Evolutionary conservation across 2,797 vertebrate genomes (phyloP).

Genomic region (Enteromius radiatus): DNA sequence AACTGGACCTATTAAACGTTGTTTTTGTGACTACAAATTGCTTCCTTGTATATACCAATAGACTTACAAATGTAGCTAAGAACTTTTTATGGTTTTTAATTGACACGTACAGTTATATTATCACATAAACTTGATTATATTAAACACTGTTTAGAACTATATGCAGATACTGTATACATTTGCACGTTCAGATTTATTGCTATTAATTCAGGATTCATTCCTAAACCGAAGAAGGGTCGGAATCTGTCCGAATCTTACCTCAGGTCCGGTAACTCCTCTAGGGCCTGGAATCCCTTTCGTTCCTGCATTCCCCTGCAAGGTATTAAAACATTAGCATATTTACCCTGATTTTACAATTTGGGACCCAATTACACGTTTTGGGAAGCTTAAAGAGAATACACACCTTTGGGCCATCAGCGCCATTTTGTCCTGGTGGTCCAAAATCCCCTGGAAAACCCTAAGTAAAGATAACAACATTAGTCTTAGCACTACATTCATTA

Average conservation of each 20-base stretch:
- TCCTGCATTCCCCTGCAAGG: conserved; percentile 87
- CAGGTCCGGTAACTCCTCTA: conserved; percentile 83
- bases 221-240: neutral
- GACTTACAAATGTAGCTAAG: neutral
- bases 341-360: conserved; percentile 3
- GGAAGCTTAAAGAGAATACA: conserved; percentile 55
- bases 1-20: neutral
- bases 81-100: neutral
- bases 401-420: conserved; percentile 92
- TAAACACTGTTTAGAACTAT: conserved; percentile 1
- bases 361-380: neutral
- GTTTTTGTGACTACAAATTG: neutral
- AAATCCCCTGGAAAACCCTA: conserved; percentile 97
- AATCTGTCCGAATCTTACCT: conserved; percentile 75
- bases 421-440: conserved; percentile 91
- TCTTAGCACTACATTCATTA: conserved; percentile 7
- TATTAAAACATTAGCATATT: conserved; percentile 51
- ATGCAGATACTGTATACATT: neutral
- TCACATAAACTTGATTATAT: neutral
- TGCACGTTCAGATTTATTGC: neutral
- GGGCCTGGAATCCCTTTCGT: conserved; percentile 90
- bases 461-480: conserved; percentile 54
- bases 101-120: neutral
- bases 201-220: neutral
- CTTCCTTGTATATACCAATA: neutral